phyloP scores from a whole-genome alignment of 2,113 vertebrate genomes.

The Poicephalus gulielmi region DNA sequence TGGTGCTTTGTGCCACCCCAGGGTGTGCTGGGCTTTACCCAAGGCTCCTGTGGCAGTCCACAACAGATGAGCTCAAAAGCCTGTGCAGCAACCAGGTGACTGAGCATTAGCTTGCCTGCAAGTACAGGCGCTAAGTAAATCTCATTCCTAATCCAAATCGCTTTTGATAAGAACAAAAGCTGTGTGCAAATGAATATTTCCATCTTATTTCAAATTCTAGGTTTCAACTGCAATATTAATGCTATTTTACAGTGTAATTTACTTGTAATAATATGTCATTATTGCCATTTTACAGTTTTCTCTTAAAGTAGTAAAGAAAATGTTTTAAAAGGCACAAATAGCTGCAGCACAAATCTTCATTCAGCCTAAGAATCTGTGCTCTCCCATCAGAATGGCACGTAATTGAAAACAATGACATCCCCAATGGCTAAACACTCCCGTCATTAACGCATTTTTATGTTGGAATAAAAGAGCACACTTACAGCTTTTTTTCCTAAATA shows the following conservation, averaged over 20 bases:
- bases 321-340: constrained; percentile 77
- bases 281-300: constrained; percentile 82
- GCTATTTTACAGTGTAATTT: constrained; percentile 81
- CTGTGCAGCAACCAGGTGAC: not conserved
- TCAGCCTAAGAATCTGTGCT: constrained; percentile 71
- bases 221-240: constrained; percentile 81
- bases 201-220: constrained; percentile 82
- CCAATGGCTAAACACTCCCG: constrained; percentile 68
- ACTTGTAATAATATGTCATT: constrained; percentile 84
- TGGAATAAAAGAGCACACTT: constrained; percentile 63
- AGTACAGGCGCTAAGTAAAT: not conserved
- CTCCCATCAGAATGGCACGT: constrained; percentile 69
- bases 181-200: constrained; percentile 79
- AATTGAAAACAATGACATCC: constrained; percentile 77
- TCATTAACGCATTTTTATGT: constrained; percentile 75
- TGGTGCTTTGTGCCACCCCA: rapidly evolving
- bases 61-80: not conserved
- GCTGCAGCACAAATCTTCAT: constrained; percentile 71
- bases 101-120: not conserved
- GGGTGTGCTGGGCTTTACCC: rapidly evolving
- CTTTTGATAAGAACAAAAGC: constrained; percentile 79
- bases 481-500: constrained; percentile 62
- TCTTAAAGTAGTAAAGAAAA: constrained; percentile 81
- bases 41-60: not conserved
- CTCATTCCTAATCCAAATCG: constrained; percentile 62